Conservation (phyloP, 2,888 invertebrate genomes). For the Drosophila peninsularis region DNA sequence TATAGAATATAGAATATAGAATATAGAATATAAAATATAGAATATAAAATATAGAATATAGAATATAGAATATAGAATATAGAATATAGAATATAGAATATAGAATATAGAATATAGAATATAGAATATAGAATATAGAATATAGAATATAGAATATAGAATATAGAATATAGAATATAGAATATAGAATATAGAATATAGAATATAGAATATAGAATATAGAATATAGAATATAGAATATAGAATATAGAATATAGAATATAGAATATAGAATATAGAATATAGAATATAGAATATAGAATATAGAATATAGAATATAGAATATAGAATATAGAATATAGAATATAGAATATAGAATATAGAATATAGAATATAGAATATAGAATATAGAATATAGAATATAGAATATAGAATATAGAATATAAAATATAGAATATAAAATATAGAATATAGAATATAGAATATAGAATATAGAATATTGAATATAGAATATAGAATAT, state of each 20-base stretch:
- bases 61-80: background rate
- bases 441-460: background rate
- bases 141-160: background rate
- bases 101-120: background rate
- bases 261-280: background rate
- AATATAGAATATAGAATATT: too few relatives aligned
- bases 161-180: background rate
- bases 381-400: background rate
- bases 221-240: background rate
- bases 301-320: background rate
- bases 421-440: background rate
- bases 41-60: background rate
- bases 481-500: too few relatives aligned
- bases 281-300: background rate
- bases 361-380: background rate
- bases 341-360: background rate
- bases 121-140: background rate
- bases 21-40: background rate
- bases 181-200: background rate
- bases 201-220: background rate
- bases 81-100: background rate
- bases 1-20: background rate
- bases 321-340: background rate
- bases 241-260: background rate
- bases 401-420: conserved; percentile 1